A percentile compares a stretch with the other conserved stretches of the same genome.
These are phyloP conservation scores for Macheiramphus alcinus DNA, from an alignment of 2,113 vertebrate genomes.

Conservation along the genomic window DNA sequence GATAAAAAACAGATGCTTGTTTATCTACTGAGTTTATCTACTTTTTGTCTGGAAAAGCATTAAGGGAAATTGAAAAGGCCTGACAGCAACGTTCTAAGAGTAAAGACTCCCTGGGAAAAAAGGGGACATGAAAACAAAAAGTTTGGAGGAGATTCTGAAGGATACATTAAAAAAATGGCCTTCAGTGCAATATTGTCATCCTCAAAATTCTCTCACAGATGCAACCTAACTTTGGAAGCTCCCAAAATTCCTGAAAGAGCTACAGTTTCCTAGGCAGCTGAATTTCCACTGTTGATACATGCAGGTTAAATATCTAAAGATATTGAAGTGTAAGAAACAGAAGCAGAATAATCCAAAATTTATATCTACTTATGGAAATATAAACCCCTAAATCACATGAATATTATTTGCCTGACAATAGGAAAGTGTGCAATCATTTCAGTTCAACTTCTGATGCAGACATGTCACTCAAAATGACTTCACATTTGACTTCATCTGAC, in stretches of 20 bases:
- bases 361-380: not conserved
- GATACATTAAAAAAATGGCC: not conserved
- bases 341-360: not conserved
- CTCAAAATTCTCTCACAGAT: not conserved
- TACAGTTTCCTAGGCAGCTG: not conserved
- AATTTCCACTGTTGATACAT: not conserved
- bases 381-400: not conserved
- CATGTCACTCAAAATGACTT: not conserved
- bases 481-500: not conserved
- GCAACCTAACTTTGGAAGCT: not conserved
- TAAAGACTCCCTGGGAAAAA: not conserved
- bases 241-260: not conserved
- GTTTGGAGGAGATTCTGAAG: not conserved
- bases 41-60: not conserved
- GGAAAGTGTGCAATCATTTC: not conserved
- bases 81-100: not conserved
- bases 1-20: not conserved
- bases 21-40: not conserved
- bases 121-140: not conserved
- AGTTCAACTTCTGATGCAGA: not conserved
- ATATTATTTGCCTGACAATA: not conserved
- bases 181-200: not conserved
- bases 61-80: not conserved
- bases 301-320: not conserved
- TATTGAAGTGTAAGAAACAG: not conserved